Percentiles rank a stretch among this genome's conserved stretches.
phyloP scores from a whole-genome alignment of 2,888 invertebrate genomes.

The Busseola fusca region DNA sequence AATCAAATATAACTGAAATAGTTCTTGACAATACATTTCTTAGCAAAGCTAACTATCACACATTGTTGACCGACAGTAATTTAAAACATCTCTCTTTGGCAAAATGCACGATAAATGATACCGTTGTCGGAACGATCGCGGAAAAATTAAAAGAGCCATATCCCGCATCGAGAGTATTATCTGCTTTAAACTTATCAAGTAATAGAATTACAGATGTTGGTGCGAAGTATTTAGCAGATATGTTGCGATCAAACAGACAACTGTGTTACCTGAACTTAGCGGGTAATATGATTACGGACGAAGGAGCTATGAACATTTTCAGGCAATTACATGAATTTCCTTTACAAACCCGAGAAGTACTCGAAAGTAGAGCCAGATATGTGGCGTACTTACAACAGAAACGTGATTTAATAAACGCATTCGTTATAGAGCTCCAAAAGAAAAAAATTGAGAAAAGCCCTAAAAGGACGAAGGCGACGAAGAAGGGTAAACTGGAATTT shows the following conservation, averaged over 20 bases:
- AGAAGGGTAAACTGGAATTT: background rate
- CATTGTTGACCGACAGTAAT: slow-evolving; percentile 64
- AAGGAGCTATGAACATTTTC: slow-evolving; percentile 67
- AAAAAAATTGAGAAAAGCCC: background rate
- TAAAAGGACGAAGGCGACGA: background rate
- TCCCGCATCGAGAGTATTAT: slow-evolving; percentile 69
- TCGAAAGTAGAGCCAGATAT: background rate
- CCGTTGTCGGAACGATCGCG: slow-evolving; percentile 65
- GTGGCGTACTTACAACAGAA: slow-evolving; percentile 4
- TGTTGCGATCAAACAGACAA: slow-evolving; percentile 71
- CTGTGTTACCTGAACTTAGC: slow-evolving; percentile 75
- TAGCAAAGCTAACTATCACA: slow-evolving; percentile 68
- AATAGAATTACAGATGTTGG: slow-evolving; percentile 77
- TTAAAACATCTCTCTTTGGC: slow-evolving; percentile 74
- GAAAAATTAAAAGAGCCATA: slow-evolving; percentile 61
- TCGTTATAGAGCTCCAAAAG: fast-evolving
- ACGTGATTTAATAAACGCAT: background rate
- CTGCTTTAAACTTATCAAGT: slow-evolving; percentile 71
- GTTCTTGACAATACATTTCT: slow-evolving; percentile 71
- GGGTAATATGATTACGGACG: slow-evolving; percentile 73
- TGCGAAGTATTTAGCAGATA: slow-evolving; percentile 66
- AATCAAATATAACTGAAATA: slow-evolving; percentile 73
- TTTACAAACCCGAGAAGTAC: slow-evolving; percentile 44
- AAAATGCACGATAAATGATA: slow-evolving; percentile 73
- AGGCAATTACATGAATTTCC: slow-evolving; percentile 57